These are phyloP conservation scores for Myopa tessellatipennis DNA, from an alignment of 2,888 invertebrate species.

Conservation along the genomic window DNA sequence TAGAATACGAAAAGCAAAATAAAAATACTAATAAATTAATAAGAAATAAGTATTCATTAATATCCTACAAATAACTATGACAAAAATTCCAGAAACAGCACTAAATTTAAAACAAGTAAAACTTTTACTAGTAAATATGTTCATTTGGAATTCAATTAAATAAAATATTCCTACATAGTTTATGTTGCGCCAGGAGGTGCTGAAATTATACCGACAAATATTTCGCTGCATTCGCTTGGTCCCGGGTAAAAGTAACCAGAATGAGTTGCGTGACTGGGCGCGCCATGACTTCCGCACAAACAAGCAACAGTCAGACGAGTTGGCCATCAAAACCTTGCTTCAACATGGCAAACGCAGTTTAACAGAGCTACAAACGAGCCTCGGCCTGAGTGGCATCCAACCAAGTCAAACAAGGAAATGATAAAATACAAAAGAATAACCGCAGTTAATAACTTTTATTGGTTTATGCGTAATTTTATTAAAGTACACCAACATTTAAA, in stretches of 20 bases:
- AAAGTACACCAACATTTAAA: too few relatives aligned
- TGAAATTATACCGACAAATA: slow-evolving; percentile 80
- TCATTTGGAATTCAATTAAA: neutral
- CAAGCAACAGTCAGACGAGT: slow-evolving; percentile 78
- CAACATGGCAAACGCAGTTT: slow-evolving; percentile 78
- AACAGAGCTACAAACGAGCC: slow-evolving; percentile 75
- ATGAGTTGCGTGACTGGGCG: slow-evolving; percentile 80
- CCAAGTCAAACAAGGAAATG: slow-evolving; percentile 38
- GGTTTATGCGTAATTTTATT: neutral
- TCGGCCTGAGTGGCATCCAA: slow-evolving; percentile 70
- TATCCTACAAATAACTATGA: slow-evolving; percentile 47
- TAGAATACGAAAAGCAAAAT: too few relatives aligned
- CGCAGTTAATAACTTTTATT: neutral
- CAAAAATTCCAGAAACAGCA: slow-evolving; percentile 68
- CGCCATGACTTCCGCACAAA: slow-evolving; percentile 80
- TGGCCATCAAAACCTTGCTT: slow-evolving; percentile 78
- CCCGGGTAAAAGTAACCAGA: slow-evolving; percentile 73
- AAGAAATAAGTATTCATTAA: neutral
- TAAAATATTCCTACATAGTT: slow-evolving; percentile 73
- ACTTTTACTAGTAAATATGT: slow-evolving; percentile 18
- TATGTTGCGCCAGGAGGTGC: slow-evolving; percentile 81
- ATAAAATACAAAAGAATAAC: slow-evolving; percentile 21
- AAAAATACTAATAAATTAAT: neutral
- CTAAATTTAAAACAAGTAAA: slow-evolving; percentile 74
- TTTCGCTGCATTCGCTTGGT: slow-evolving; percentile 76